Conservation (phyloP, 37 sponge, comb jelly and placozoan species). For the Spongilla lacustris region DNA sequence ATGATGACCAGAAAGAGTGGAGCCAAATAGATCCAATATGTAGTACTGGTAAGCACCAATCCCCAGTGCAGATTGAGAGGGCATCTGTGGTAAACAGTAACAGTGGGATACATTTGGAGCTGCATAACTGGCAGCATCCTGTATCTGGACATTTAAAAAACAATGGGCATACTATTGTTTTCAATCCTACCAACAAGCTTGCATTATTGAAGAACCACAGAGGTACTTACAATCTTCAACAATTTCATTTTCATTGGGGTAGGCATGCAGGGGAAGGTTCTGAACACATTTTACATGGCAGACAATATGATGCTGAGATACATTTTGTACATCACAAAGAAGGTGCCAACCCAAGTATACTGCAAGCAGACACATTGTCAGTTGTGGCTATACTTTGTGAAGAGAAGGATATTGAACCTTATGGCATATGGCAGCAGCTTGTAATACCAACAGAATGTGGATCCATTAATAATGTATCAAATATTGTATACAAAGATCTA, state of each 20-base stretch:
- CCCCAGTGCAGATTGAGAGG: constrained; percentile 40
- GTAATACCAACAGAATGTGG: not conserved
- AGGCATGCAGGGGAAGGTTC: constrained; percentile 30
- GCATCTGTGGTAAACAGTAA: not conserved
- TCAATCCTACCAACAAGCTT: not conserved
- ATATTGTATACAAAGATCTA: not conserved
- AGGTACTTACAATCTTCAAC: constrained; percentile 44
- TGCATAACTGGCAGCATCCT: not conserved
- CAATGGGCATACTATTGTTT: constrained; percentile 7
- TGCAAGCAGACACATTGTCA: not conserved
- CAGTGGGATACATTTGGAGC: not conserved
- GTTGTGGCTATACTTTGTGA: constrained; percentile 46
- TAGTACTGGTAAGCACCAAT: constrained; percentile 22
- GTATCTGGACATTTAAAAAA: constrained; percentile 9
- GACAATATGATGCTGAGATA: constrained; percentile 27
- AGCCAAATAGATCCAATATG: not conserved
- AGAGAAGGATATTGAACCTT: not conserved
- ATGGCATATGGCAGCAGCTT: constrained; percentile 29
- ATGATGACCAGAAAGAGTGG: constrained; percentile 50
- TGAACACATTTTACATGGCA: constrained; percentile 46
- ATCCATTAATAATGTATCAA: not conserved
- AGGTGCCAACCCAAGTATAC: not conserved
- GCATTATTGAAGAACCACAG: constrained; percentile 4
- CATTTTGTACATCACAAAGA: constrained; percentile 54
- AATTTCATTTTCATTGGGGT: constrained; percentile 78